Evolutionary conservation across 2,888 invertebrate genomes (phyloP), one percentile per base, ranked within the genome.

Genomic region (Synanthedon tipuliformis): DNA sequence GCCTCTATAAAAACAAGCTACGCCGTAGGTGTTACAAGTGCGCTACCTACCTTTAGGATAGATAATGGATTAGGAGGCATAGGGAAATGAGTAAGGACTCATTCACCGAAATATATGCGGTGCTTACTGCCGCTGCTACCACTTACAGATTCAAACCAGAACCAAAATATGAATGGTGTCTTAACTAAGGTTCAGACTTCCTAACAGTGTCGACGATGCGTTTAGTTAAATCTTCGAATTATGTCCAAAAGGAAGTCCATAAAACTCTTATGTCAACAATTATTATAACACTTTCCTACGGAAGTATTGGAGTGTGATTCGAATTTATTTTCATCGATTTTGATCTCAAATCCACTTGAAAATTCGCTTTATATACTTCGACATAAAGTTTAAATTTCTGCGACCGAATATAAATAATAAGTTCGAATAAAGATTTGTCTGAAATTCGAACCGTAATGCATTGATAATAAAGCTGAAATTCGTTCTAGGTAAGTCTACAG

Each of bases 401-500:
- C 8, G 15, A 12, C n/a, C 45, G 15, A 8, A 45, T 15, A 45
- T 15, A 34, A 34, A 34, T 34, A 34, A 34, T 34, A 34, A 7
- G 10, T 12, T 45, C 13, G n/a, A 45, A 45, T 4, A 45, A 45
- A 13, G 13, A 12, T 45, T 45, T 45, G 4, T 45, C n/a, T n/a
- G 8, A 12, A 45, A 57, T 58, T 54, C 59, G 48, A 51, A 50
- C 56, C 53, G 50, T 65, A 60, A 55, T 27, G n/a, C 4, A 3
- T 18, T 40, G 4, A 11, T 0, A 0, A 55, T 61, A 63, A 57
- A 53, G 60, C 58, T 50, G 53, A 45, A 59, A 61, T 66, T 56
- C 54, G 53, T 53, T 61, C 50, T 61, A 87, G 87, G 75, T 83
- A 41, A 75, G 69, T 62, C 70, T 87, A 52, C 83, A 85, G 53